Evolutionary conservation across 2,797 vertebrate genomes (phyloP).

Genomic region (Somateria mollissima): DNA sequence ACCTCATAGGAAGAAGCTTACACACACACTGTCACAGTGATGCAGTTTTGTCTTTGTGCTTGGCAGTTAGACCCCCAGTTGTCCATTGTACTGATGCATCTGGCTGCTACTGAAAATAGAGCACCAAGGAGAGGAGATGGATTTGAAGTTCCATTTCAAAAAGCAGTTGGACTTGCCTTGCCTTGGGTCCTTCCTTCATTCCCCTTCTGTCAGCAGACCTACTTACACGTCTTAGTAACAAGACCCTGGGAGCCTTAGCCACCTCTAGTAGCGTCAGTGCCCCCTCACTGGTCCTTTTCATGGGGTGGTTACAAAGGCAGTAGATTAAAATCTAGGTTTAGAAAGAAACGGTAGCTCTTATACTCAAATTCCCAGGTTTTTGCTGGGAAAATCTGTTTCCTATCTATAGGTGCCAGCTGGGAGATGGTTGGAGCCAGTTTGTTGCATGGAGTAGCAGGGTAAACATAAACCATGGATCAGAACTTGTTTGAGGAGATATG

Average conservation of each 20-base stretch:
- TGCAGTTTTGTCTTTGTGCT: background rate
- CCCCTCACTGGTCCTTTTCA: background rate
- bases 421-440: background rate
- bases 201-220: background rate
- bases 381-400: background rate
- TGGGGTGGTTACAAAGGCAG: background rate
- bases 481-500: background rate
- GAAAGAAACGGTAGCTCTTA: background rate
- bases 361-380: background rate
- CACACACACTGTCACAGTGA: accelerated
- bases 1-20: background rate
- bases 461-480: background rate
- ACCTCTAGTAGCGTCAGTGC: background rate
- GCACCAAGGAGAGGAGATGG: background rate
- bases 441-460: background rate
- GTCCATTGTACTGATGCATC: background rate
- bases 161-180: background rate
- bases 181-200: background rate
- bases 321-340: background rate
- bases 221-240: background rate
- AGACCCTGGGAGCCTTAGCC: background rate
- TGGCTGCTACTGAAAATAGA: background rate
- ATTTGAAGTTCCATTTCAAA: background rate
- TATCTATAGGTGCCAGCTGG: background rate
- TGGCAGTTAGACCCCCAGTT: background rate